These are phyloP conservation scores for Choristoneura rosaceana DNA, from an alignment of 2,888 invertebrate species.

Conservation along the genomic window DNA sequence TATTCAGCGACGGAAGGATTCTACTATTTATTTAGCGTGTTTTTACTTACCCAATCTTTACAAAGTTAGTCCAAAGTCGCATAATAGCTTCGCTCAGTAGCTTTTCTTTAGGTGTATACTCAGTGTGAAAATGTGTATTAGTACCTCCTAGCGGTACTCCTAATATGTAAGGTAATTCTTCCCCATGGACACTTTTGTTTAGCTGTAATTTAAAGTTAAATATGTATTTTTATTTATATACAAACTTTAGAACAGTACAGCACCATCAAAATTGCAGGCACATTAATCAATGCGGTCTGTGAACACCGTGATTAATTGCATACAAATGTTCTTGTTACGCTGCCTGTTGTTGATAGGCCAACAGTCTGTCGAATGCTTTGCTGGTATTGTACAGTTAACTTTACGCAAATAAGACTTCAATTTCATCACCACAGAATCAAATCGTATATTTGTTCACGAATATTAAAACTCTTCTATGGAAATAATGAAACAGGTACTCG, in stretches of 20 bases:
- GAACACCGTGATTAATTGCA: constrained; percentile 3
- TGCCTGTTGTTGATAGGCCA: not conserved
- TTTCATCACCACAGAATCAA: too few relatives aligned
- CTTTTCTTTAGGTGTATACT: constrained; percentile 91
- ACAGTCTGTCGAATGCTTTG: not conserved
- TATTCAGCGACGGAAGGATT: too few relatives aligned
- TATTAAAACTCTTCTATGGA: not conserved
- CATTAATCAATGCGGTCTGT: not conserved
- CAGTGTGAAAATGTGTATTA: constrained; percentile 88
- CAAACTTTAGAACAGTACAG: not conserved
- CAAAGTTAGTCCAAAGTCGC: constrained; percentile 96
- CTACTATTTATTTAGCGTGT: too few relatives aligned
- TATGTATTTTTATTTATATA: not conserved
- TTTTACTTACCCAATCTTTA: constrained; percentile 91
- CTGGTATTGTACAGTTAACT: not conserved
- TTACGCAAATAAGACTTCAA: too few relatives aligned
- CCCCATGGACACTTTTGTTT: constrained; percentile 92
- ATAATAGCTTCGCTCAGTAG: constrained; percentile 94
- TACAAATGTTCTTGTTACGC: not conserved
- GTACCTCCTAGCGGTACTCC: constrained; percentile 92
- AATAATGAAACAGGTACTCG: not conserved
- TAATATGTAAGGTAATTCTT: constrained; percentile 94
- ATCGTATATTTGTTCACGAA: too few relatives aligned
- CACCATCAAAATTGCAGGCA: not conserved
- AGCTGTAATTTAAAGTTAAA: constrained; percentile 77